A percentile compares a stretch with the other conserved stretches of the same genome.
Evolutionary conservation across 2,888 invertebrate species (phyloP).

Genomic region (Zootermopsis nevadensis): DNA sequence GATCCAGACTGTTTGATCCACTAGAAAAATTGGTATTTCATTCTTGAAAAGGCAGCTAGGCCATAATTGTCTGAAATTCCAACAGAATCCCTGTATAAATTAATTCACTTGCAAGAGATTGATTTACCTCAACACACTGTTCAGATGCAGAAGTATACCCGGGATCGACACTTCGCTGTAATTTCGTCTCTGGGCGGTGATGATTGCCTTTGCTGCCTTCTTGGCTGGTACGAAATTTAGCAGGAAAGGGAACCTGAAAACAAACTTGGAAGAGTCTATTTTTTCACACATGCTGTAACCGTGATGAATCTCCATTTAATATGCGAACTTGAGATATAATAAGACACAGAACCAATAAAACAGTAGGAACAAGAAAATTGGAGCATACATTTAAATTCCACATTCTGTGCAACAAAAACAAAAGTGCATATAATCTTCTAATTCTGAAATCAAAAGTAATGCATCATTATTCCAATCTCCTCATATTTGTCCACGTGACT

Average conservation of each 20-base stretch:
- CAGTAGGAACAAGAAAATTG: no score
- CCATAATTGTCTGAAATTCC: background rate
- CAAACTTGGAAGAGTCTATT: background rate
- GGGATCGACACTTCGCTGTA: constrained; percentile 74
- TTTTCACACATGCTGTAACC: no score
- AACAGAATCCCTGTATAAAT: background rate
- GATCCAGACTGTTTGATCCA: background rate
- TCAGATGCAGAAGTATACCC: constrained; percentile 68
- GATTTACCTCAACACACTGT: constrained; percentile 63
- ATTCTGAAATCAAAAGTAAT: no score
- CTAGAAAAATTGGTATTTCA: background rate
- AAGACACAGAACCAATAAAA: no score
- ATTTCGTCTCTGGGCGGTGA: constrained; percentile 75
- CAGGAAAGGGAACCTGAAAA: constrained; percentile 69
- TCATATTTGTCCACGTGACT: no score
- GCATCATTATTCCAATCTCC: no score
- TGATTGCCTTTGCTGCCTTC: constrained; percentile 74
- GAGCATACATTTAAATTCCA: no score
- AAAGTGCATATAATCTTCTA: no score
- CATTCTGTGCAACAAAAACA: no score
- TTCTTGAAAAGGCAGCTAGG: background rate
- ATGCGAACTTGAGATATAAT: no score
- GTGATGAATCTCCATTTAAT: no score
- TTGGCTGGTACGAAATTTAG: constrained; percentile 73
- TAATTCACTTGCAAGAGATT: background rate